phyloP scores from a whole-genome alignment of 2,113 vertebrate genomes.

The Alces alces region DNA sequence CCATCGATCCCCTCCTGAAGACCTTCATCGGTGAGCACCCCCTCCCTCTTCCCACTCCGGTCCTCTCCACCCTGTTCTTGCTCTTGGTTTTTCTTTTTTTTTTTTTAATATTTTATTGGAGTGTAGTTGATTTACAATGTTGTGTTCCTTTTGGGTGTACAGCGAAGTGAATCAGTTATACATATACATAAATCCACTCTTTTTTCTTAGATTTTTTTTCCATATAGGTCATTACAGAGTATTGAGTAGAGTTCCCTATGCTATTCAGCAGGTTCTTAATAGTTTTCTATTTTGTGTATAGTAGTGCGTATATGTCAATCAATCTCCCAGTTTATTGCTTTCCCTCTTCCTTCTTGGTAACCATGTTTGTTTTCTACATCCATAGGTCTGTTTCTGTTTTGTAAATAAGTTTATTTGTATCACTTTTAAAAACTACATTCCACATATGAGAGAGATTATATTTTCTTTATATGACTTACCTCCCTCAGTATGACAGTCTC shows the following conservation, averaged over 20 bases:
- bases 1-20: constrained; percentile 89
- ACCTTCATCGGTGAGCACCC: constrained; percentile 86
- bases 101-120: neutral
- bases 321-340: neutral
- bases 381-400: neutral
- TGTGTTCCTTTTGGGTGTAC: neutral
- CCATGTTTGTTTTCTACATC: neutral
- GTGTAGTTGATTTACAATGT: neutral
- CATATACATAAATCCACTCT: no score
- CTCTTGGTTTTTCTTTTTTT: neutral
- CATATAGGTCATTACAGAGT: neutral
- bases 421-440: neutral
- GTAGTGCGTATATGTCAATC: neutral
- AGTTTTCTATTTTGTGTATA: neutral
- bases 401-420: neutral
- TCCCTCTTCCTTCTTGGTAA: neutral
- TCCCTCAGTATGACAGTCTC: neutral
- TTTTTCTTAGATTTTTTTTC: neutral
- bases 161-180: neutral
- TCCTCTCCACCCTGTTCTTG: neutral
- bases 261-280: neutral
- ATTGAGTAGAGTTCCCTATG: neutral
- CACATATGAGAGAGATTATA: neutral
- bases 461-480: neutral
- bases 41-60: rapidly evolving